Base-by-base conservation (phyloP, 2,113 vertebrate genomes). In the Epinephelus moara region DNA sequence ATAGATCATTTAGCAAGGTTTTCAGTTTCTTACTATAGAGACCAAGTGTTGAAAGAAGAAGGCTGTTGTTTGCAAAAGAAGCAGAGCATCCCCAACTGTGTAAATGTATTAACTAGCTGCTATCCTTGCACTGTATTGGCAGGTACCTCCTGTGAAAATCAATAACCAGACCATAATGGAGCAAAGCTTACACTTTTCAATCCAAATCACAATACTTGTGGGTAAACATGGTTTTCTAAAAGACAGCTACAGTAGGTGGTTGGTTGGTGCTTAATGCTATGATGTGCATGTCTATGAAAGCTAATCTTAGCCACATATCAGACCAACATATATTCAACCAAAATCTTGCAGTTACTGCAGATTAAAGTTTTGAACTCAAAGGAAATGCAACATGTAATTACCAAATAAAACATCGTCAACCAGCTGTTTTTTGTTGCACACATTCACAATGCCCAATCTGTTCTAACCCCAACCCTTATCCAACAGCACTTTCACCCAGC, bases 1-100 rank as follows among this genome's bases (percentile, higher is more conserved):
- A 61, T 6, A 47, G 61, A 76, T 76, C 53, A 59, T 85, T 64
- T 45, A 76, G 23, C 23, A 47, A 67, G 27, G 53, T 25, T 76
- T 30, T 66, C 72, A 70, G 11, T 56, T 64, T 70, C 59, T 37
- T 63, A 55, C 49, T 49, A 80, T 15, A 45, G 45, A 47, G 15
- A 37, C 15, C 0, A 27, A 67, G 37, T 33, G 37, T 37, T 68
- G 62, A 56, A 19, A 62, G 52, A 60, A 30, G 18, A 42, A 27
- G 30, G 21, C 17, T 49, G 53, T 33, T 71, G 33, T 62, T 52
- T 15, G 19, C 23, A 53, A 53, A 70, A 69, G 3, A 72, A 66
- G 30, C n/a, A 30, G 18, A 60, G 63, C 15, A 50, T 55, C 37
- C 4, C 25, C 25, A 55, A 18, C 47, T 56, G 37, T 47, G 25